These are phyloP conservation scores for Clarias pachynema DNA, from an alignment of 2,797 vertebrate genomes.

Conservation along the genomic window DNA sequence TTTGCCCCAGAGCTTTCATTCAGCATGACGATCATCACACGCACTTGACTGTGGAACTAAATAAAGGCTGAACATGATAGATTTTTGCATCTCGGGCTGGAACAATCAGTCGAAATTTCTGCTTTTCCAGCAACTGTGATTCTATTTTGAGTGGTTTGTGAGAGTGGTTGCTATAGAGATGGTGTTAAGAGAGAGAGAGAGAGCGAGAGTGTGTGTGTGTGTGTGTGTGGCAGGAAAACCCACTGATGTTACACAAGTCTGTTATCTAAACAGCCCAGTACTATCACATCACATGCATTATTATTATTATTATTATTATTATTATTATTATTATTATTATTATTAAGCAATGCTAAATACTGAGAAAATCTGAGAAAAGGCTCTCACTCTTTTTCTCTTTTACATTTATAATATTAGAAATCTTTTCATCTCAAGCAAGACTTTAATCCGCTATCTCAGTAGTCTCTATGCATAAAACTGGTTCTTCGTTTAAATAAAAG, in stretches of 20 bases:
- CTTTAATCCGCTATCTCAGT: background rate
- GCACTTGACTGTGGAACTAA: conserved; percentile 23
- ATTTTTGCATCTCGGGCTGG: conserved; percentile 40
- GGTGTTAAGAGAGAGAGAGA: conserved; percentile 38
- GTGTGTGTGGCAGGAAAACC: conserved; percentile 55
- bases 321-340: background rate
- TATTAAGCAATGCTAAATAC: background rate
- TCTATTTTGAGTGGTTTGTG: conserved; percentile 60
- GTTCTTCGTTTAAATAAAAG: conserved; percentile 7
- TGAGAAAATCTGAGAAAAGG: background rate
- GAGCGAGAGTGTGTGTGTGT: conserved; percentile 8
- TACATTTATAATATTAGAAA: background rate
- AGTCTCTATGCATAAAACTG: background rate
- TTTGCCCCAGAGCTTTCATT: conserved; percentile 26
- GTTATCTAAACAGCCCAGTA: conserved; percentile 57
- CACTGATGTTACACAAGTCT: conserved; percentile 61
- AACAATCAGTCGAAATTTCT: conserved; percentile 45
- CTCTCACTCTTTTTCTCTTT: background rate
- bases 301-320: conserved; percentile 2
- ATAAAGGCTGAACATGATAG: conserved; percentile 33
- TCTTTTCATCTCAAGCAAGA: background rate
- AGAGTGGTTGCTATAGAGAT: conserved; percentile 59
- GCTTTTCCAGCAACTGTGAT: conserved; percentile 48
- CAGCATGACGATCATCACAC: conserved; percentile 4
- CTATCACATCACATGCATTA: conserved; percentile 27